A percentile compares a stretch with the other conserved stretches of the same genome.
Evolutionary conservation across 1,140 invertebrate genomes (phyloP).

Genomic region (Ericerus pela): DNA sequence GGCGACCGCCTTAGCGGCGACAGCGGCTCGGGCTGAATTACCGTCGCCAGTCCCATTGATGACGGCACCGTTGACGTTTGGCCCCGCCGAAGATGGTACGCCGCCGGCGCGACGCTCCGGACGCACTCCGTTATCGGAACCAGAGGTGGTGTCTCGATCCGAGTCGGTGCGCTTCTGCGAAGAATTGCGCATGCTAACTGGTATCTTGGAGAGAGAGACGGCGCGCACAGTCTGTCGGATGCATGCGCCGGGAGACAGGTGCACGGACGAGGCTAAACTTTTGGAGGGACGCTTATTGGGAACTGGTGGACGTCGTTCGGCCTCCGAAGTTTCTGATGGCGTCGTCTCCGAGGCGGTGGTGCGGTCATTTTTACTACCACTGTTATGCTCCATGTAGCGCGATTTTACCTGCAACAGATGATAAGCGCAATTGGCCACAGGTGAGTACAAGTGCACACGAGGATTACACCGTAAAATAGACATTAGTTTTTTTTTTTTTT

Average conservation of each 20-base stretch:
- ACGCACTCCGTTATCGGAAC: background rate
- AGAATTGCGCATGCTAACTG: background rate
- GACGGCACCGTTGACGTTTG: background rate
- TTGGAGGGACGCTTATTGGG: background rate
- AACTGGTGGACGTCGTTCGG: background rate
- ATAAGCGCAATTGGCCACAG: too few species aligned
- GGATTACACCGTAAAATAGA: too few species aligned
- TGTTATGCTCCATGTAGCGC: conserved; percentile 3
- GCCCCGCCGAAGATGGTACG: background rate
- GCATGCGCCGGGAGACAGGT: background rate
- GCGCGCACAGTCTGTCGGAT: background rate
- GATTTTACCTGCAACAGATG: background rate
- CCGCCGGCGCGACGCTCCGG: background rate
- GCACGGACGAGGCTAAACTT: background rate
- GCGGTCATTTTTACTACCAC: background rate
- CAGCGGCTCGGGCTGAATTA: too few species aligned
- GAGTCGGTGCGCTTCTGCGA: conserved; percentile 1
- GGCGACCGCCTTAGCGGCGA: background rate
- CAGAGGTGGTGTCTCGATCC: background rate
- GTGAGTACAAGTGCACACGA: too few species aligned
- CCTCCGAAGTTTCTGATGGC: background rate
- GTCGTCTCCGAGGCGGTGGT: background rate
- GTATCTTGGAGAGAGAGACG: background rate
- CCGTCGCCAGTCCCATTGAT: too few species aligned
- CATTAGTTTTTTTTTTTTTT: too few species aligned